Conservation (phyloP, 2,113 vertebrate genomes). For the Aptenodytes forsteri region DNA sequence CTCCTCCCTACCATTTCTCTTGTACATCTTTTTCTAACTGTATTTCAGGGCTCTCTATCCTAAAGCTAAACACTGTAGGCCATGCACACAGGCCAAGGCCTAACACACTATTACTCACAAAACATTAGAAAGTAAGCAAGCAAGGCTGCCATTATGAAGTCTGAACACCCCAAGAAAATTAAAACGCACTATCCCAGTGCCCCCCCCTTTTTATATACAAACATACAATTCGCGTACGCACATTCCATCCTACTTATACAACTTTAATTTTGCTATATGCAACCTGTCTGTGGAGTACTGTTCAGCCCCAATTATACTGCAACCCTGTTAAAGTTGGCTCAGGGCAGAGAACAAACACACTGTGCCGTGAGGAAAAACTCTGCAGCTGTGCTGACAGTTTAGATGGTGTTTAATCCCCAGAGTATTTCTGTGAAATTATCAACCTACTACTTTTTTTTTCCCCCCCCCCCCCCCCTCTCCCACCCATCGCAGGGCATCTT, state of each 20-base stretch:
- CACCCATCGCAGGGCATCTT: too few species aligned
- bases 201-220: background rate
- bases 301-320: slow-evolving; percentile 10
- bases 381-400: slow-evolving; percentile 24
- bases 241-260: background rate
- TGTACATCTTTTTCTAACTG: background rate
- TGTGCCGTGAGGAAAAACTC: background rate
- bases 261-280: background rate
- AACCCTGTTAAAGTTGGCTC: background rate
- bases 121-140: background rate
- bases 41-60: background rate
- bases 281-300: background rate
- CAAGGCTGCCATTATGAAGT: background rate
- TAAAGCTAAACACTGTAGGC: background rate
- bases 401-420: slow-evolving; percentile 18
- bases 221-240: background rate
- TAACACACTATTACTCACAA: background rate
- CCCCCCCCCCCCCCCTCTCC: too few species aligned
- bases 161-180: background rate
- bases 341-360: slow-evolving; percentile 6
- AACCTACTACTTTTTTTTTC: background rate
- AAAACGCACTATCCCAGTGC: background rate
- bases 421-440: slow-evolving; percentile 44
- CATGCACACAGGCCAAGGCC: background rate
- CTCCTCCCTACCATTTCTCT: background rate